Conservation (phyloP, 2,888 invertebrate species). For the Polydrusus tereticollis region DNA sequence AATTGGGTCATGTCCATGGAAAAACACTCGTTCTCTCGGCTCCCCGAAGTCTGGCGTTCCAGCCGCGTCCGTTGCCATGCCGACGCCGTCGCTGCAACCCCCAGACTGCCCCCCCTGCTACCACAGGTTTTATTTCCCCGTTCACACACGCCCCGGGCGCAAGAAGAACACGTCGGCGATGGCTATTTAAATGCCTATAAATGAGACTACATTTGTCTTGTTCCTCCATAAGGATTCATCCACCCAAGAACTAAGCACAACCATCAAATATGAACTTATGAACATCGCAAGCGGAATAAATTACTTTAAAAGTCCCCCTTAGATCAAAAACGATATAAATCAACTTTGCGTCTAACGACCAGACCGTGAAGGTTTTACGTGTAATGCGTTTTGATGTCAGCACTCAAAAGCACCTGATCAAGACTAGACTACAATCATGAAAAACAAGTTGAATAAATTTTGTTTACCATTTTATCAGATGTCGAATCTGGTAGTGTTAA, state of each 20-base stretch:
- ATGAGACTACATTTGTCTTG: too few relatives aligned
- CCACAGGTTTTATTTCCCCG: constrained; percentile 9
- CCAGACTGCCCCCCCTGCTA: constrained; percentile 8
- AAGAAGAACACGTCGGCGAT: neutral
- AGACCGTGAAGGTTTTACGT: constrained; percentile 42
- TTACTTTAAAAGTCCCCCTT: neutral
- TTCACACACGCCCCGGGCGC: neutral
- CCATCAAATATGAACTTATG: neutral
- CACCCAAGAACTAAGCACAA: neutral
- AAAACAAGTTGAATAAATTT: neutral
- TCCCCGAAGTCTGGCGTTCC: constrained; percentile 59
- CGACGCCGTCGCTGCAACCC: constrained; percentile 44
- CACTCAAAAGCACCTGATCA: constrained; percentile 4
- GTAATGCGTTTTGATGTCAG: constrained; percentile 17
- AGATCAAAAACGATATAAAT: constrained; percentile 23
- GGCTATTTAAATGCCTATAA: neutral
- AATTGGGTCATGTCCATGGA: constrained; percentile 4
- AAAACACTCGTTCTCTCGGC: constrained; percentile 33
- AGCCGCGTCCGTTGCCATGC: constrained; percentile 60
- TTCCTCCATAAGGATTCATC: neutral
- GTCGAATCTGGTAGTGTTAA: too few relatives aligned
- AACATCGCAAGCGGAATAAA: neutral
- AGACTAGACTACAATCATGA: constrained; percentile 1
- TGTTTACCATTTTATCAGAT: neutral
- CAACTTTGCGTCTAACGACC: constrained; percentile 19